Evolutionary conservation across 2,888 invertebrate genomes (phyloP), one percentile per base, ranked within the genome.

Genomic region (Sarcophaga caerulescens): DNA sequence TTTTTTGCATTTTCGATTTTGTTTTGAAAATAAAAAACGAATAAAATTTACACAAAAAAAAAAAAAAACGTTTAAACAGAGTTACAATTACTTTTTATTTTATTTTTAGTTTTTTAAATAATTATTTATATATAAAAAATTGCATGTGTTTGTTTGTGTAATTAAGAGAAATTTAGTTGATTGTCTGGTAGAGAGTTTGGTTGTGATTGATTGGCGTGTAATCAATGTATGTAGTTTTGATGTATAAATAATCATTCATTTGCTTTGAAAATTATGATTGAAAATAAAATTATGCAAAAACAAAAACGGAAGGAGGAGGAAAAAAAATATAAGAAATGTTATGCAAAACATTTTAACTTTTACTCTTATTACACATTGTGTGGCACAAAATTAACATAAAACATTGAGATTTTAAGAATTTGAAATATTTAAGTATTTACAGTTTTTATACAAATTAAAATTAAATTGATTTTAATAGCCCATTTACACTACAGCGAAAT

Each of bases 31-130:
- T 91, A 93, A 92, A 92, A 86, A 90, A 91, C 91, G 91, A 90
- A 92, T 92, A 91, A 92, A 91, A 92, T 92, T 92, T 90, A 91
- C 92, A 89, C 90, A 90, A 90, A 92, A 90, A 89, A 92, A 89
- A 92, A 92, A 90, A 89, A 91, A 89, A 92, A 76, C 66, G 74
- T 84, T 84, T 70, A 65, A 65, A 80, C 75, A 71, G 66, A 71
- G 66, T 81, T 84, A 85, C 75, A 85, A 52, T 52, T 14, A 14
- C 52, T 12, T 52, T 12, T 52, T 52, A 35, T 10, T 35, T 8
- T 25, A 3, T 47, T 63, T 80, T 71, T 83, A n/a, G n/a, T n/a
- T 76, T 17, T 52, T 75, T 80, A 14, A 65, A 66, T 21, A 70
- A 25, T 57, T 44, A 69, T 69, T 21, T 80, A 35, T 74, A 76